Conservation (phyloP, 2,113 vertebrate genomes). For the Sander lucioperca region DNA sequence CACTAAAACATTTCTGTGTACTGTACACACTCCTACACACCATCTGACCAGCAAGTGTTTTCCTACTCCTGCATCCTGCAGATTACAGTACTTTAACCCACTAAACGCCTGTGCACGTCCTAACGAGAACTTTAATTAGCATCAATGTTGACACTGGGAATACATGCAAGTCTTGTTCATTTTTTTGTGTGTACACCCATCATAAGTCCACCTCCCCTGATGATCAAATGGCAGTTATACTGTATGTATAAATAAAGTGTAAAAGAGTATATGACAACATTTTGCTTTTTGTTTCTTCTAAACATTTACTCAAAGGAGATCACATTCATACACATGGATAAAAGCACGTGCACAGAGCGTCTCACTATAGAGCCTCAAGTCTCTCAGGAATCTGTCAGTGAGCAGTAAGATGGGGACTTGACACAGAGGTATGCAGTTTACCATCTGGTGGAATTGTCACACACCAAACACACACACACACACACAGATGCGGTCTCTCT, state of each 20-base stretch:
- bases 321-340: background rate
- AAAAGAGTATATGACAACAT: background rate
- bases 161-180: background rate
- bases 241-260: background rate
- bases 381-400: constrained; percentile 60
- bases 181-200: background rate
- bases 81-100: constrained; percentile 42
- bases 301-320: background rate
- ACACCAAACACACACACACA: background rate
- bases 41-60: constrained; percentile 20
- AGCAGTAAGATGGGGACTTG: constrained; percentile 47
- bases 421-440: constrained; percentile 59
- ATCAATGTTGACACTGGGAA: constrained; percentile 7
- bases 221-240: background rate
- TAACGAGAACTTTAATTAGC: constrained; percentile 33
- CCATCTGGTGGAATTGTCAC: constrained; percentile 69
- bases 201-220: background rate
- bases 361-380: constrained; percentile 6
- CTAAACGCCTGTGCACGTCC: constrained; percentile 31
- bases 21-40: background rate
- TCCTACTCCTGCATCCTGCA: constrained; percentile 45
- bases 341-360: constrained; percentile 1
- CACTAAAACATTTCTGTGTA: background rate
- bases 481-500: background rate
- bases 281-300: background rate